phyloP scores from a whole-genome alignment of 2,888 invertebrate genomes.

The Trichogramma evanescens region DNA sequence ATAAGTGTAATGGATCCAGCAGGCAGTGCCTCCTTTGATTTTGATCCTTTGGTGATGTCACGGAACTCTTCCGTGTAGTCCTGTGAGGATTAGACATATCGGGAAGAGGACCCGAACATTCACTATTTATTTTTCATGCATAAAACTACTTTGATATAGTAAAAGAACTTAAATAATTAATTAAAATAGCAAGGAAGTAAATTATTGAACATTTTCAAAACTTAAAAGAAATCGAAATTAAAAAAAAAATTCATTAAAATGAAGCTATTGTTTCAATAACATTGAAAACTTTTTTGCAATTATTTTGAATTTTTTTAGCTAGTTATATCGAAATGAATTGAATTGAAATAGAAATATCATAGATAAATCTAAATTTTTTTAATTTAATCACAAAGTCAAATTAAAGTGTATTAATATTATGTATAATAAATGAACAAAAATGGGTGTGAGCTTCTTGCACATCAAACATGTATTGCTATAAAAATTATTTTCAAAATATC shows the following conservation, averaged over 20 bases:
- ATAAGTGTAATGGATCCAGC: constrained; percentile 90
- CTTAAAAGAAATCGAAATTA: neutral
- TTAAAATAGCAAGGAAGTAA: neutral
- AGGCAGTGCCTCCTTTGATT: constrained; percentile 85
- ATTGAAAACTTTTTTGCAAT: too few relatives aligned
- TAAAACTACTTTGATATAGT: neutral
- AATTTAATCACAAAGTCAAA: too few relatives aligned
- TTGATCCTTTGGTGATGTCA: constrained; percentile 86
- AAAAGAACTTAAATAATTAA: neutral
- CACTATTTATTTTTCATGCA: neutral
- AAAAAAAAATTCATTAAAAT: neutral
- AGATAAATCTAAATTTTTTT: too few relatives aligned
- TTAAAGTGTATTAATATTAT: too few relatives aligned
- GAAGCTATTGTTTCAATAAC: neutral
- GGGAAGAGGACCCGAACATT: neutral
- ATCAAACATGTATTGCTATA: too few relatives aligned
- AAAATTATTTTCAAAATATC: too few relatives aligned
- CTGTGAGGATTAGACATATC: constrained; percentile 52
- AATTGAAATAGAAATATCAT: too few relatives aligned
- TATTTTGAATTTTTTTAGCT: too few relatives aligned
- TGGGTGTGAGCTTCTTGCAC: too few relatives aligned
- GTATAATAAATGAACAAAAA: too few relatives aligned
- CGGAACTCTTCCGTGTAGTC: constrained; percentile 96
- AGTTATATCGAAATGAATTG: too few relatives aligned
- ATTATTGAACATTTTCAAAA: neutral